Conservation (phyloP, 2,888 invertebrate genomes). For the Malthinus flaveolus region DNA sequence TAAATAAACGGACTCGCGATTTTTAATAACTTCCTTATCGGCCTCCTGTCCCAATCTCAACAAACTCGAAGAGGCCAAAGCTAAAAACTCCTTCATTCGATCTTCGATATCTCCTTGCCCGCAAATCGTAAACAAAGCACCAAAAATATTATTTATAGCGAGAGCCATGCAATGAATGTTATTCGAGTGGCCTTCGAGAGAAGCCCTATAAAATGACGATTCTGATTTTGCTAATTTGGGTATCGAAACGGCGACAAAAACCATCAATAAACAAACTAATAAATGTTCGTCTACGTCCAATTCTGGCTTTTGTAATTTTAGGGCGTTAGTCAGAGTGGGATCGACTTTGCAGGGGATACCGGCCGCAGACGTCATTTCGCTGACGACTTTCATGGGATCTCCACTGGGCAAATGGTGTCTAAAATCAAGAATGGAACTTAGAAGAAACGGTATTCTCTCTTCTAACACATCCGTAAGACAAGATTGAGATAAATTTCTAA, state of each 20-base stretch:
- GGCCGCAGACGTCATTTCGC: constrained; percentile 97
- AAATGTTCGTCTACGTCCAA: constrained; percentile 91
- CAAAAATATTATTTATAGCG: constrained; percentile 94
- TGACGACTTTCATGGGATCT: constrained; percentile 88
- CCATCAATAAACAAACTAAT: constrained; percentile 94
- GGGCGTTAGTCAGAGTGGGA: constrained; percentile 87
- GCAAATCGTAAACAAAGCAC: constrained; percentile 94
- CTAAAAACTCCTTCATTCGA: constrained; percentile 94
- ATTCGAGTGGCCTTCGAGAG: constrained; percentile 93
- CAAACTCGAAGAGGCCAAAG: constrained; percentile 92
- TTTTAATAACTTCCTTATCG: constrained; percentile 90
- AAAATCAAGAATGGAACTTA: constrained; percentile 94
- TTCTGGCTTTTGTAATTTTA: constrained; percentile 87
- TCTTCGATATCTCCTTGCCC: constrained; percentile 96
- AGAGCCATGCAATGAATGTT: constrained; percentile 98
- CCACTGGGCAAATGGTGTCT: constrained; percentile 89
- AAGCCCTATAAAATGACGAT: constrained; percentile 84
- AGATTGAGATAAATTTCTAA: constrained; percentile 91
- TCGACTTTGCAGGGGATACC: constrained; percentile 94
- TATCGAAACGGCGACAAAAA: constrained; percentile 97
- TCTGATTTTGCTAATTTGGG: constrained; percentile 92
- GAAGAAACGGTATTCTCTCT: constrained; percentile 91
- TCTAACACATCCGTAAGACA: constrained; percentile 92
- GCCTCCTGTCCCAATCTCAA: constrained; percentile 93
- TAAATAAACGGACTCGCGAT: constrained; percentile 96